Base-by-base conservation (phyloP, 2,797 vertebrate genomes). In the Chelon labrosus region DNA sequence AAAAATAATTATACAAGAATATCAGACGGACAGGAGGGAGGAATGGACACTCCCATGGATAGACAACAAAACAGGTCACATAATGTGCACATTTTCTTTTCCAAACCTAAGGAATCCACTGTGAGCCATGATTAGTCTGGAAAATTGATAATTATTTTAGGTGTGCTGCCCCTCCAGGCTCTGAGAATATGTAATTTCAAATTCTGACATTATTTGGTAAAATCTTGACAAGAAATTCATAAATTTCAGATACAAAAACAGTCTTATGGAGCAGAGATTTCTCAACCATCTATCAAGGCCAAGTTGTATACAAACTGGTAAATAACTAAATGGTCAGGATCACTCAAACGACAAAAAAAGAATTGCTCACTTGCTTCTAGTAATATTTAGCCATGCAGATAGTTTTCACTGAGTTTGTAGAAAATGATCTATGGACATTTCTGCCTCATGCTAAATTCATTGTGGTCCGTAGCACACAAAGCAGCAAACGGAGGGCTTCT, bases 1-100 rank as follows among this genome's bases (percentile, higher is more conserved):
- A 80, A 81, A 82, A 86, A 88, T 65, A 76, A 87, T 71, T 65
- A 77, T 65, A 86, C 75, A 85, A 58, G 69, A 87, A 85, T 68
- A 86, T 80, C 52, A 74, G 55, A 82, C 55, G 74, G 44, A 83
- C 37, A 22, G 42, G 49, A 44, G 58, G 62, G 65, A 53, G 42
- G 27, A 46, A 58, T 2, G 37, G 31, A 51, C 63, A 50, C 47
- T 68, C 66, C 50, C 64, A 79, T 62, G 58, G 27, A 50, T 51
- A 46, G 46, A 73, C 27, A 53, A 86, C n/a, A 19, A 66, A 73
- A 79, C 25, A 35, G 20, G 8, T 66, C 19, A 35, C 31, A 27
- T 63, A 44, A 61, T 76, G 42, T 55, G 44, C 22, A 56, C 3
- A 12, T 55, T 49, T 3, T 16, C 22, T 70, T 57, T 56, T 64